Evolutionary conservation across 2,888 invertebrate genomes (phyloP).

Genomic region (Melolontha melolontha): DNA sequence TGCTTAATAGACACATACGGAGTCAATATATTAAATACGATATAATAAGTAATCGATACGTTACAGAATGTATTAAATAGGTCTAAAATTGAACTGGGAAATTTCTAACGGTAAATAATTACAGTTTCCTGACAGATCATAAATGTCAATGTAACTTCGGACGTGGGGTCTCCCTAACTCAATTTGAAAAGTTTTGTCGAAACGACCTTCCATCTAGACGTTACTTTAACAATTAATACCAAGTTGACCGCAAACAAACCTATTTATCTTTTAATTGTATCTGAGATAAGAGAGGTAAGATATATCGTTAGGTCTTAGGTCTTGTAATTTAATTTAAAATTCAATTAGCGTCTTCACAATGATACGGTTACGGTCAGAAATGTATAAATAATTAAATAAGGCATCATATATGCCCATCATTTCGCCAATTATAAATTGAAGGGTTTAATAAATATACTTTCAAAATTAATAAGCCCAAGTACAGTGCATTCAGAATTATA

Average conservation of each 20-base stretch:
- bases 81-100: slow-evolving; percentile 1
- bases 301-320: slow-evolving; percentile 12
- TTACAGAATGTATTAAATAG: slow-evolving; percentile 1
- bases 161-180: slow-evolving; percentile 18
- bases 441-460: too few species aligned
- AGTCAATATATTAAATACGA: too few species aligned
- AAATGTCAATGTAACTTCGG: slow-evolving; percentile 35
- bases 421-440: too few species aligned
- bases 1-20: too few species aligned
- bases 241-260: slow-evolving; percentile 35
- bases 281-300: slow-evolving; percentile 25
- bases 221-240: slow-evolving; percentile 38
- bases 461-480: too few species aligned
- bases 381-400: slow-evolving; percentile 14
- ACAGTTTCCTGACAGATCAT: slow-evolving; percentile 29
- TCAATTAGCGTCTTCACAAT: slow-evolving; percentile 15
- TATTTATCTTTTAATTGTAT: slow-evolving; percentile 37
- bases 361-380: slow-evolving; percentile 7
- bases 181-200: slow-evolving; percentile 31
- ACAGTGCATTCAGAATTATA: too few species aligned
- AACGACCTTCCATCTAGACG: slow-evolving; percentile 32
- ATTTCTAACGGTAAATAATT: slow-evolving; percentile 19
- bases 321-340: slow-evolving; percentile 27
- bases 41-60: slow-evolving; percentile 9
- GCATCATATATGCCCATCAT: not conserved